These are phyloP conservation scores for Mya arenaria DNA, from an alignment of 1,140 invertebrate species.

Conservation along the genomic window DNA sequence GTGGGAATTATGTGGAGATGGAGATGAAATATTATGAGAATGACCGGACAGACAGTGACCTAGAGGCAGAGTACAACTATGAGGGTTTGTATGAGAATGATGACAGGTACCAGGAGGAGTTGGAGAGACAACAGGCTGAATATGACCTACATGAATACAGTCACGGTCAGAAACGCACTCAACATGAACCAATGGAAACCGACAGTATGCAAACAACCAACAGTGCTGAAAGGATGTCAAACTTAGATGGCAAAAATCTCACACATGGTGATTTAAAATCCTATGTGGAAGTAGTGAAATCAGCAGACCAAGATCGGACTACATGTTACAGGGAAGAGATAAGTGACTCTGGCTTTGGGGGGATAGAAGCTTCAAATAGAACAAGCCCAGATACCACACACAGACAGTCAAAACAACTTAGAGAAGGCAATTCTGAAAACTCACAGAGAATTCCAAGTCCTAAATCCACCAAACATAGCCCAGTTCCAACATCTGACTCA, in stretches of 20 bases:
- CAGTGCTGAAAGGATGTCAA: not conserved
- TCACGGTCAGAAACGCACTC: no score
- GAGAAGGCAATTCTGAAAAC: not conserved
- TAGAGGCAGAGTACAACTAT: slow-evolving; percentile 46
- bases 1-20: slow-evolving; percentile 11
- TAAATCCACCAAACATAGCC: slow-evolving; percentile 4
- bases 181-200: slow-evolving; percentile 28
- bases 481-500: not conserved
- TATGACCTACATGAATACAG: slow-evolving; percentile 13
- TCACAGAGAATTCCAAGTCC: not conserved
- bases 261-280: no score
- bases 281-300: no score
- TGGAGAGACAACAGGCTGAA: slow-evolving; percentile 15
- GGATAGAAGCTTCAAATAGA: slow-evolving; percentile 13
- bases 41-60: slow-evolving; percentile 52
- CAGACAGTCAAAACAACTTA: not conserved
- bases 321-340: not conserved
- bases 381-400: slow-evolving; percentile 17
- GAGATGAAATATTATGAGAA: slow-evolving; percentile 25
- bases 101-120: slow-evolving; percentile 40
- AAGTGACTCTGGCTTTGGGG: not conserved
- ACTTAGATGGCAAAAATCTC: no score
- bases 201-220: slow-evolving; percentile 9
- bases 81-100: slow-evolving; percentile 53
- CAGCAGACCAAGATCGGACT: not conserved